A percentile compares a stretch with the other conserved stretches of the same genome.
Evolutionary conservation across 2,113 vertebrate genomes (phyloP).

Genomic region (Siniperca chuatsi): DNA sequence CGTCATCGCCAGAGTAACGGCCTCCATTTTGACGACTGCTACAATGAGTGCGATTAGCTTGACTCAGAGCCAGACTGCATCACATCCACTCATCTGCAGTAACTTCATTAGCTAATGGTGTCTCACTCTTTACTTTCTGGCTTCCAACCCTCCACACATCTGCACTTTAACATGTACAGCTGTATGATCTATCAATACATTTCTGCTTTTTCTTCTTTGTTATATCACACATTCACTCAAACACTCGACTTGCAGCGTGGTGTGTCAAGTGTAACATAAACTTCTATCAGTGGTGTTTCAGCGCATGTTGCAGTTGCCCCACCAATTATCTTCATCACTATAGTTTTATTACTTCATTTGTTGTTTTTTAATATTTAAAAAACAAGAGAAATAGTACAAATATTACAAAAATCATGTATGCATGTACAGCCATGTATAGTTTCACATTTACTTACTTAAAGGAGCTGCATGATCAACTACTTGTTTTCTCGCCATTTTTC

Average conservation of each 20-base stretch:
- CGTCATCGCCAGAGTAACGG: not conserved
- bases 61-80: constrained; percentile 63
- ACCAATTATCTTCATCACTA: not conserved
- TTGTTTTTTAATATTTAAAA: not conserved
- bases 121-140: constrained; percentile 34
- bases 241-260: not conserved
- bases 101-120: constrained; percentile 83
- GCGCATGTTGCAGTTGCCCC: not conserved
- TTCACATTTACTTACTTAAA: not conserved
- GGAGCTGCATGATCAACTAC: not conserved
- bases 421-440: too few relatives aligned
- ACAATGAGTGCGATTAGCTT: constrained; percentile 38
- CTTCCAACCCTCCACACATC: constrained; percentile 4
- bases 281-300: not conserved
- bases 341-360: not conserved
- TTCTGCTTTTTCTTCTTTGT: constrained; percentile 9
- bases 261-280: not conserved
- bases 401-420: not conserved
- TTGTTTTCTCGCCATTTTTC: not conserved
- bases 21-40: constrained; percentile 29
- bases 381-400: not conserved
- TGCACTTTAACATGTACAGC: constrained; percentile 18
- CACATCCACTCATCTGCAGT: constrained; percentile 70
- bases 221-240: not conserved
- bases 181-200: constrained; percentile 15